Evolutionary conservation across 2,888 invertebrate species (phyloP).

Genomic region (Antheraea assamensis): DNA sequence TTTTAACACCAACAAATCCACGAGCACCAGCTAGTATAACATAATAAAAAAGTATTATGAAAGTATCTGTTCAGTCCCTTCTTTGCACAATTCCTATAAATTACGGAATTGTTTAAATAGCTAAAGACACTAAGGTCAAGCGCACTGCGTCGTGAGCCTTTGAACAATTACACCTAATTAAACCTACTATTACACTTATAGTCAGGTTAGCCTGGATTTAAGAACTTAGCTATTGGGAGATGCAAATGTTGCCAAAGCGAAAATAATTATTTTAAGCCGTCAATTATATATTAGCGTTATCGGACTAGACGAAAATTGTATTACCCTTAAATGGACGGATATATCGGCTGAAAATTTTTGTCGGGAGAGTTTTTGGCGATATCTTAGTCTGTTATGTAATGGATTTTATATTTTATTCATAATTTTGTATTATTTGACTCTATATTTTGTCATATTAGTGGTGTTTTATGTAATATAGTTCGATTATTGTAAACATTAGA

Average conservation of each 20-base stretch:
- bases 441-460: not conserved
- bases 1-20: too few species aligned
- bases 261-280: not conserved
- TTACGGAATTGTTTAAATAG: constrained; percentile 59
- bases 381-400: not conserved
- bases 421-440: not conserved
- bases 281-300: not conserved
- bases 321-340: not conserved
- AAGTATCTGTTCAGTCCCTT: not conserved
- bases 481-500: too few species aligned
- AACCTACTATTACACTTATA: not conserved
- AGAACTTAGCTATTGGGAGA: not conserved
- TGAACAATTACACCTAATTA: constrained; percentile 15
- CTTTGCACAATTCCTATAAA: constrained; percentile 34
- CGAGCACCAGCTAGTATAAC: too few species aligned
- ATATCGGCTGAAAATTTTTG: not conserved
- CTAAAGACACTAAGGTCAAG: constrained; percentile 46
- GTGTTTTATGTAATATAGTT: too few species aligned
- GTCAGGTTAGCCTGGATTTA: not conserved
- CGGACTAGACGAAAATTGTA: not conserved
- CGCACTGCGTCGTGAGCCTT: not conserved
- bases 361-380: not conserved
- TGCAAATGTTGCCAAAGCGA: not conserved
- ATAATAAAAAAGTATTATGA: not conserved
- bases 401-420: not conserved